These are phyloP conservation scores for Therioaphis trifolii DNA, from an alignment of 2,888 invertebrate genomes.

Conservation along the genomic window DNA sequence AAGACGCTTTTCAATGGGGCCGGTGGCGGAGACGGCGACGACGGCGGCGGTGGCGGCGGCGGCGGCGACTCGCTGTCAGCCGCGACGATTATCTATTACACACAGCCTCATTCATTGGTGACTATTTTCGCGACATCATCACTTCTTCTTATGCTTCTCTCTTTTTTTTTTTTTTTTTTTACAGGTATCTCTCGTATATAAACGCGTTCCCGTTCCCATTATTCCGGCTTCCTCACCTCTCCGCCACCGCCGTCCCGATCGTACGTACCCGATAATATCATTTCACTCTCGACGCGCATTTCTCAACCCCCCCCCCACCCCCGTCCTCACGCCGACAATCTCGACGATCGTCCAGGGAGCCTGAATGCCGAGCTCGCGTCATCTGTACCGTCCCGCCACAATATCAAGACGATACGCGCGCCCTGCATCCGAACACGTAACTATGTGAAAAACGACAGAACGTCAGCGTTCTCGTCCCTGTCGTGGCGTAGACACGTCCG, in stretches of 20 bases:
- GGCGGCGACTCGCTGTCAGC: slow-evolving; percentile 19
- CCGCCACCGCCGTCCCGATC: too few species aligned
- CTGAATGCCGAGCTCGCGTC: too few species aligned
- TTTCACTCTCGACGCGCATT: not conserved
- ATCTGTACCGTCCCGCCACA: too few species aligned
- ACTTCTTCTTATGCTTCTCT: slow-evolving; percentile 41
- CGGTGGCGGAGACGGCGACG: not conserved
- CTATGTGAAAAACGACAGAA: too few species aligned
- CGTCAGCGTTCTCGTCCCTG: too few species aligned
- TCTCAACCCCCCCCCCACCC: not conserved
- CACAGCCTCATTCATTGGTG: slow-evolving; percentile 28
- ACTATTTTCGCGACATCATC: slow-evolving; percentile 50
- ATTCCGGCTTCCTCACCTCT: not conserved
- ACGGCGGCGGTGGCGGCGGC: slow-evolving; percentile 9
- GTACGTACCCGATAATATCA: not conserved
- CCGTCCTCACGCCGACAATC: not conserved
- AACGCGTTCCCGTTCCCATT: not conserved
- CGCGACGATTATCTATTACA: slow-evolving; percentile 43
- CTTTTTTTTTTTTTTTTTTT: not conserved
- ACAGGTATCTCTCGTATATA: not conserved
- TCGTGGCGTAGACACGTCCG: too few species aligned
- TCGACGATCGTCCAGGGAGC: too few species aligned
- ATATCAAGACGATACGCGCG: too few species aligned
- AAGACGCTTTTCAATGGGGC: slow-evolving; percentile 51
- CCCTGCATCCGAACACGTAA: too few species aligned